These are phyloP conservation scores for Argentina silus DNA, from an alignment of 2,797 vertebrate genomes.

Conservation along the genomic window DNA sequence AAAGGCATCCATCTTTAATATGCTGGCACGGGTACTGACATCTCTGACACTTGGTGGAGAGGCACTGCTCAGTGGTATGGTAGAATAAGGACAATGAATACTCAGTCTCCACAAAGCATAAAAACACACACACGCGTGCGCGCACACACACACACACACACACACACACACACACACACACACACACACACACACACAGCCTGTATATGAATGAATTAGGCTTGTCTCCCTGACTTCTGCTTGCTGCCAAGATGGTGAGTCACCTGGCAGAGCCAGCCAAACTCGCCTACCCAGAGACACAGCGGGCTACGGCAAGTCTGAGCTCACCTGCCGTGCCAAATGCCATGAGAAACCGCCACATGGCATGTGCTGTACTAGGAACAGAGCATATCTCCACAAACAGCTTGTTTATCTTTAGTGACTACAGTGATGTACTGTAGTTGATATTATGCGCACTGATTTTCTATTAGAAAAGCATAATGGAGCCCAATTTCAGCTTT, in stretches of 20 bases:
- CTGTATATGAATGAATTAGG: conserved; percentile 4
- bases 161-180: conserved; percentile 1
- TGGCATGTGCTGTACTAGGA: background rate
- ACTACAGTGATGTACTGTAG: too few species aligned
- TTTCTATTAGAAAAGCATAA: too few species aligned
- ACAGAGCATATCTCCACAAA: background rate
- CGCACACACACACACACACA: background rate
- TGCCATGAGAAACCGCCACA: background rate
- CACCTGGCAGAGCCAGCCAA: conserved; percentile 8
- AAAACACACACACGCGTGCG: too few species aligned
- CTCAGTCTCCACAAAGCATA: background rate
- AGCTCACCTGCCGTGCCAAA: background rate
- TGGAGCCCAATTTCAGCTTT: too few species aligned
- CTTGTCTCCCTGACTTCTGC: background rate
- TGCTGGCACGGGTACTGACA: background rate
- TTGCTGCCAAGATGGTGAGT: conserved; percentile 5
- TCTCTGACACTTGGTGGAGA: background rate
- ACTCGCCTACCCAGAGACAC: conserved; percentile 1
- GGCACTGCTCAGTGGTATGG: background rate
- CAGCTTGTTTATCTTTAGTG: background rate
- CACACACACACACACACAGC: background rate
- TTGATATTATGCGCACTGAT: too few species aligned
- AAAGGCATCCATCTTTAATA: background rate
- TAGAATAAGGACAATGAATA: background rate
- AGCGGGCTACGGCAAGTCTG: background rate